Evolutionary conservation across 92 coral and sea anemone genomes (phyloP), one percentile per base, ranked within the genome.

Genomic region (Epizoanthus stellaris): DNA sequence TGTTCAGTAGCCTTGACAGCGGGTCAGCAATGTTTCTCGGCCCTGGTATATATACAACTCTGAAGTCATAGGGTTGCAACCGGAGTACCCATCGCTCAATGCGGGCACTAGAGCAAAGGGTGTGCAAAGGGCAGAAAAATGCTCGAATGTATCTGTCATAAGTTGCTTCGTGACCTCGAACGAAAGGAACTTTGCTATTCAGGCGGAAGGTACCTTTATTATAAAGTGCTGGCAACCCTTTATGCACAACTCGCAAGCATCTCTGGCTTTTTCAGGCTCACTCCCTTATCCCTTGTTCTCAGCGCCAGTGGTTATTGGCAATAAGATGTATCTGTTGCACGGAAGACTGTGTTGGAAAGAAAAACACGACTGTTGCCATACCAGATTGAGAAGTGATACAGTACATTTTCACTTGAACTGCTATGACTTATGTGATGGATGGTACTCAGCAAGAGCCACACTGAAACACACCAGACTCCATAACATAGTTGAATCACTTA

Each of bases 161-260:
- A 63, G 80, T 21, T 54, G 6, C 49, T 43, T 53, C 8, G 2
- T 43, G 49, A 43, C 49, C 49, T 43, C 49, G 54, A 61, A 43
- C 15, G 80, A 54, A 49, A 63, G 56, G 17, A 40, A 25, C 17
- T 67, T 53, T 74, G 80, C 57, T 4, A 15, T 21, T 54, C 43
- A 54, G 59, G 11, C 13, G 36, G 38, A 21, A 56, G 40, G 5
- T 21, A 60, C 63, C 7, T 56, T 61, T 14, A 23, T 75, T 1
- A 40, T 52, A 15, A 75, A 75, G 16, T 75, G 64, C 13, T 75
- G 80, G 80, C 80, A 56, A 64, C 80, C 80, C 15, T 56, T 53
- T 14, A 5, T 30, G 77, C 49, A 73, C 30, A 10, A 64, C 10
- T n/a, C n/a, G n/a, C 47, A 75, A 75, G 19, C 8, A 14, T n/a